phyloP scores from a whole-genome alignment of 2,888 invertebrate species.

The Trachelus stipa region DNA sequence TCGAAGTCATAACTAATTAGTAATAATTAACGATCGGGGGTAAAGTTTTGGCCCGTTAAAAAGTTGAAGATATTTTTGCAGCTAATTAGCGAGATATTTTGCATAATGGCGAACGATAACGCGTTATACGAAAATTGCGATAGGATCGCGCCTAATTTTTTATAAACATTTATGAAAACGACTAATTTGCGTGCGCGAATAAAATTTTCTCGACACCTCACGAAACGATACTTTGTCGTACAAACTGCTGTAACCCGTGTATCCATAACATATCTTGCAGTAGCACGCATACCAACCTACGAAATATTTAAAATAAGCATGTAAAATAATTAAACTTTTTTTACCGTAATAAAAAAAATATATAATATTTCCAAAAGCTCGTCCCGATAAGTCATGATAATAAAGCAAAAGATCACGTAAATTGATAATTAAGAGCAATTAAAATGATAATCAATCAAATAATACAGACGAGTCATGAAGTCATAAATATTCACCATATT shows the following conservation, averaged over 20 bases:
- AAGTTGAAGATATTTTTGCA: conserved; percentile 1
- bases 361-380: not conserved
- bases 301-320: not conserved
- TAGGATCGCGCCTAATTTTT: conserved; percentile 10
- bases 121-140: conserved; percentile 3
- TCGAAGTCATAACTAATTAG: not conserved
- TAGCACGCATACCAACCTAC: not conserved
- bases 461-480: not conserved
- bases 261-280: not conserved
- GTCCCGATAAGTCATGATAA: not conserved
- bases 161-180: conserved; percentile 11
- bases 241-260: not conserved
- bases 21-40: not conserved
- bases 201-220: conserved; percentile 11
- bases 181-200: conserved; percentile 16
- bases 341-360: too few relatives aligned
- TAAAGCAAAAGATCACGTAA: not conserved
- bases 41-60: not conserved
- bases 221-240: conserved; percentile 4
- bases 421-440: not conserved
- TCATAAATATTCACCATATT: not conserved
- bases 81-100: conserved; percentile 10
- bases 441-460: not conserved
- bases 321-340: not conserved
- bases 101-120: conserved; percentile 5